Conservation (phyloP, 2,113 vertebrate genomes). For the Corythaixoides concolor region DNA sequence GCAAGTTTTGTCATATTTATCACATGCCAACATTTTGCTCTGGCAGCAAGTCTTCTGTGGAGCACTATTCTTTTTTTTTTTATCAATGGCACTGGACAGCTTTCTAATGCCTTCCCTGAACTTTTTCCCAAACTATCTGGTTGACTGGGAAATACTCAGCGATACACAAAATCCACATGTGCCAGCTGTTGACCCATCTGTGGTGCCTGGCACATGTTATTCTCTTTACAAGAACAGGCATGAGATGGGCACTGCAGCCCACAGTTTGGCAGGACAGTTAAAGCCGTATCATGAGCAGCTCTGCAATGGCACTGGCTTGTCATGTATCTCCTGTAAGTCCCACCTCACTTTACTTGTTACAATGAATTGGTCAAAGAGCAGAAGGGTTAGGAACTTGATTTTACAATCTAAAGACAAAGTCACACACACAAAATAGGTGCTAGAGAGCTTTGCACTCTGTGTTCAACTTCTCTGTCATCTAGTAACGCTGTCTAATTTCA, state of each 20-base stretch:
- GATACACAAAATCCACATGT: neutral
- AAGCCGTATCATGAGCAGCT: neutral
- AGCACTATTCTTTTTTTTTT: neutral
- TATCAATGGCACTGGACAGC: slow-evolving; percentile 11
- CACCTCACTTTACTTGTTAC: neutral
- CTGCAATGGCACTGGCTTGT: neutral
- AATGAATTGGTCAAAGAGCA: neutral
- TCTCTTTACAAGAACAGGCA: neutral
- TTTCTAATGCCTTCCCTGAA: slow-evolving; percentile 18
- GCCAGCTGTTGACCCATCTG: slow-evolving; percentile 35
- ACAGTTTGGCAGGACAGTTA: neutral
- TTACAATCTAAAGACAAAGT: neutral
- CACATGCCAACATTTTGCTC: neutral
- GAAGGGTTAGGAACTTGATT: neutral
- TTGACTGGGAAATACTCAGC: neutral
- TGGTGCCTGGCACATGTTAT: neutral
- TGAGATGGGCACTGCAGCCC: neutral
- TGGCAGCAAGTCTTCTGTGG: neutral
- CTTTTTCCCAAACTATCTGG: neutral
- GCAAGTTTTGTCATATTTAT: neutral
- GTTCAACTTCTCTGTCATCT: neutral
- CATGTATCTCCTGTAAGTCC: accelerated
- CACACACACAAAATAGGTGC: neutral
- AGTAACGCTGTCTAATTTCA: neutral
- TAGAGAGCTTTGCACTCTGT: neutral